Evolutionary conservation across 2,888 invertebrate genomes (phyloP), one percentile per base, ranked within the genome.

Genomic region (Crepidodera aurea): DNA sequence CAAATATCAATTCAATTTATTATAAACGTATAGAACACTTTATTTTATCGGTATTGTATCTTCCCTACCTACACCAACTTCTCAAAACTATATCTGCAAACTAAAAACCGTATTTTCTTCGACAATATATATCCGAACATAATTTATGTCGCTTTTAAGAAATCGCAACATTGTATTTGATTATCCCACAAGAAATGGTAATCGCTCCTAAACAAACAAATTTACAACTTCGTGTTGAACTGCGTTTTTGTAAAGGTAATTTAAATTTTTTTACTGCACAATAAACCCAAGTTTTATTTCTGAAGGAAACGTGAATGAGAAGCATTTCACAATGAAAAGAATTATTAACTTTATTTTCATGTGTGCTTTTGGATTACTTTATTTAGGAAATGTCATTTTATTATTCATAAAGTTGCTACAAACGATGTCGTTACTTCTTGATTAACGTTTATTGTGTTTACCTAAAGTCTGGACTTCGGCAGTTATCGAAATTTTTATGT

Each of bases 151-250:
- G 12, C 19, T 42, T 42, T 42, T n/a, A 42, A 42, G 42, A 42
- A 46, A 46, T 46, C 12, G 46, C 25, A 22, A 46, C 46, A 25
- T 46, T 46, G 25, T 46, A 46, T 46, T n/a, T 46, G 25, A 46
- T 22, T 46, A 19, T 10, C 10, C 19, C 19, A 42, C 8, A 19
- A n/a, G n/a, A n/a, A n/a, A n/a, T n/a, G 25, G n/a, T 4, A 22
- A 25, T 22, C 10, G 1, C 25, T 46, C 27, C 5, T 13, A 46
- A 46, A 46, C 27, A 25, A 22, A 42, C 22, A 18, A 42, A 46
- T 46, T 46, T 46, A 46, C 27, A 46, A 46, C 10, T 15, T 13
- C 19, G 7, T 2, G 6, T 42, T 19, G 12, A 42, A 42, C 12
- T 42, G 18, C 42, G 7, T 18, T 42, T 42, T 42, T 42, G 18